Conservation (phyloP, 2,113 vertebrate species). For the Thryonomys swinderianus region DNA sequence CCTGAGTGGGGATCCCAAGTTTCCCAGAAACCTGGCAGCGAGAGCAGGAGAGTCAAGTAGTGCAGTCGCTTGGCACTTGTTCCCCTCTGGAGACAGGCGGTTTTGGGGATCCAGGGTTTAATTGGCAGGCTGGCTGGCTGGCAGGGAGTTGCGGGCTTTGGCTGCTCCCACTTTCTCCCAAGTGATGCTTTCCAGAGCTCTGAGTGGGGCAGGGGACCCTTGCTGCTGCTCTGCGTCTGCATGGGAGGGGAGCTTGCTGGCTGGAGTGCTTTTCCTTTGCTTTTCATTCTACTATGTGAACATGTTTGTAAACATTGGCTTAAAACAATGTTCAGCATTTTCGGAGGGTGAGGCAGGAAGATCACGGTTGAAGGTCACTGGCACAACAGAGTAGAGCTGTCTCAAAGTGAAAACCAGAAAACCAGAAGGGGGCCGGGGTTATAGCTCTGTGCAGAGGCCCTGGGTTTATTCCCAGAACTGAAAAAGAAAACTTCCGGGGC, state of each 20-base stretch:
- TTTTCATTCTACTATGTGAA: not conserved
- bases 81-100: not conserved
- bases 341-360: too few species aligned
- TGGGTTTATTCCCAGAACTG: too few species aligned
- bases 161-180: fast-evolving
- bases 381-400: too few species aligned
- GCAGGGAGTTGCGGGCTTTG: not conserved
- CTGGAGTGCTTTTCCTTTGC: not conserved
- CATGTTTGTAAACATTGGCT: not conserved
- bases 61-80: not conserved
- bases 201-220: not conserved
- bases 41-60: fast-evolving
- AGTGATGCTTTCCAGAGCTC: not conserved
- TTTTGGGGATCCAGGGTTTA: not conserved
- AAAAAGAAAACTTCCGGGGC: not conserved
- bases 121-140: not conserved
- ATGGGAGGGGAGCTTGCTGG: not conserved
- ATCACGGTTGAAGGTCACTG: too few species aligned
- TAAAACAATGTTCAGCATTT: not conserved
- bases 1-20: not conserved
- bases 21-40: not conserved
- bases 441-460: too few species aligned
- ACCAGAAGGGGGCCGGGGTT: too few species aligned
- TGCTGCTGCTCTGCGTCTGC: not conserved
- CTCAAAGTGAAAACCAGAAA: too few species aligned